Evolutionary conservation across 2,797 vertebrate species (phyloP).

Genomic region (Heteromormyrus szaboi): DNA sequence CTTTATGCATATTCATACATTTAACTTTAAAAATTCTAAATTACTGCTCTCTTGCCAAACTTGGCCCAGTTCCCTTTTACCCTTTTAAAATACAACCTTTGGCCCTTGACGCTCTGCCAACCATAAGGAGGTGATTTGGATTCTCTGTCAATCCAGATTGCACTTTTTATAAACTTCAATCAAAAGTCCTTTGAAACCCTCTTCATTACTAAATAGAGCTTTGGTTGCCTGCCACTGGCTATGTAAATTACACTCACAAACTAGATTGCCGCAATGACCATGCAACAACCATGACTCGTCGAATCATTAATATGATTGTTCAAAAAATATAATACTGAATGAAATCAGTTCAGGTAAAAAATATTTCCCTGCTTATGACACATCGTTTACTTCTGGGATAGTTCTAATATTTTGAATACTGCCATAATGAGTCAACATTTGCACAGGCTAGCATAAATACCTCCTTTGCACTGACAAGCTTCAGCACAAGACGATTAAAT

Average conservation of each 20-base stretch:
- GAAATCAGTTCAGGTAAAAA: slow-evolving; percentile 16
- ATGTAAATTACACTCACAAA: slow-evolving; percentile 45
- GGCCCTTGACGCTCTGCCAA: slow-evolving; percentile 29
- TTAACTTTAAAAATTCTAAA: slow-evolving; percentile 13
- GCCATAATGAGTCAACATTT: slow-evolving; percentile 25
- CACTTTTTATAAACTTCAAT: slow-evolving; percentile 39
- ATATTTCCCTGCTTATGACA: background rate
- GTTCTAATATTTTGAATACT: slow-evolving; percentile 32
- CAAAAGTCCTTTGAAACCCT: slow-evolving; percentile 38
- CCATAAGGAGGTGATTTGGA: slow-evolving; percentile 39
- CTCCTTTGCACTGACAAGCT: slow-evolving; percentile 36
- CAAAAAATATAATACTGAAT: slow-evolving; percentile 38
- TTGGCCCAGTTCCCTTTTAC: slow-evolving; percentile 35
- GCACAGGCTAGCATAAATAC: slow-evolving; percentile 30
- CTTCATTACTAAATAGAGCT: slow-evolving; percentile 31
- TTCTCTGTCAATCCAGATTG: slow-evolving; percentile 38
- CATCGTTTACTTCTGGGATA: slow-evolving; percentile 14
- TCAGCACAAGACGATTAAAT: slow-evolving; percentile 15
- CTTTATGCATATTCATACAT: slow-evolving; percentile 7
- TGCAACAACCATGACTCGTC: slow-evolving; percentile 38
- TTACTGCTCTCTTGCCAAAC: slow-evolving; percentile 31
- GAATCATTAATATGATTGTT: slow-evolving; percentile 42
- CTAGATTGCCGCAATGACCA: slow-evolving; percentile 32
- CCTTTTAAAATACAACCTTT: slow-evolving; percentile 40
- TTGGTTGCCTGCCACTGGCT: slow-evolving; percentile 43